A percentile compares a stretch with the other conserved stretches of the same genome.
Conservation (phyloP, 2,888 invertebrate species). For the Leptopilina syphax region DNA sequence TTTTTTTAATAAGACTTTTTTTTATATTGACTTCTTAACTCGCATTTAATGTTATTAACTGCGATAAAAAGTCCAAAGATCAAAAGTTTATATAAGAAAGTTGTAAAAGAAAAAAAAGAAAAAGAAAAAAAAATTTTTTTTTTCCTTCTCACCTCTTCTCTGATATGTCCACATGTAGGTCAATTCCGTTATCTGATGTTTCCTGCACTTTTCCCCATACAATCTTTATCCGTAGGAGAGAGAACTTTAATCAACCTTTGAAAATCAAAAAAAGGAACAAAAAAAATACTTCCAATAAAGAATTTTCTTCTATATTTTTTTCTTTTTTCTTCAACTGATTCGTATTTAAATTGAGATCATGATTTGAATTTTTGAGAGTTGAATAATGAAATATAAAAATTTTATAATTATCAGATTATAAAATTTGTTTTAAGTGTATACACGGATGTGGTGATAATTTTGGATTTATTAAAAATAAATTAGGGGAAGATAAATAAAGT, state of each 20-base stretch:
- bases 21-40: neutral
- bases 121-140: neutral
- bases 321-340: neutral
- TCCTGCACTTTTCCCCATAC: constrained; percentile 4
- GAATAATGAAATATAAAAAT: too few species aligned
- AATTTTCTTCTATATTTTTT: neutral
- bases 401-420: too few species aligned
- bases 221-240: constrained; percentile 13
- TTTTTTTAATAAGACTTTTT: too few species aligned
- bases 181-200: constrained; percentile 10
- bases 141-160: too few species aligned
- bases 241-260: constrained; percentile 26
- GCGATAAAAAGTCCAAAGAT: neutral
- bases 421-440: too few species aligned
- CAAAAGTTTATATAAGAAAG: neutral
- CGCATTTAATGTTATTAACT: neutral
- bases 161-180: constrained; percentile 16
- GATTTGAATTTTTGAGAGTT: too few species aligned
- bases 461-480: too few species aligned
- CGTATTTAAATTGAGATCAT: neutral
- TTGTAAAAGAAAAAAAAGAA: neutral
- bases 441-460: too few species aligned
- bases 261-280: neutral
- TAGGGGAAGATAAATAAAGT: too few species aligned
- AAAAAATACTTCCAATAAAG: neutral